Conservation (phyloP, 2,113 vertebrate genomes). For the Grammomys surdaster region DNA sequence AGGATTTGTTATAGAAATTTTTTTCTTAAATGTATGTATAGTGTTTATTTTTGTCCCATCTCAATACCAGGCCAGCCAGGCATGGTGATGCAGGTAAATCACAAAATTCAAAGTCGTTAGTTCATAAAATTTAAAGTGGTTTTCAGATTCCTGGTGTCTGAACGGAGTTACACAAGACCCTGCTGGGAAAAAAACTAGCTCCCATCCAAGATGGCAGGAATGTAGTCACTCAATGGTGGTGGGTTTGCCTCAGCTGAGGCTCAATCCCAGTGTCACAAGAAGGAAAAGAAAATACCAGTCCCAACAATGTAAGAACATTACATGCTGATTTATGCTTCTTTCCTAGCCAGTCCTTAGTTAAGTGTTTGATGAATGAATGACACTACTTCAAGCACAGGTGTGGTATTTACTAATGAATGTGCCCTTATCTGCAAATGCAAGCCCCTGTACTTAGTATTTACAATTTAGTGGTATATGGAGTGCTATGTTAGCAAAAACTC, state of each 20-base stretch:
- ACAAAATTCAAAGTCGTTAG: not conserved
- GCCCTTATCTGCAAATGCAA: not conserved
- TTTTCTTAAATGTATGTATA: not conserved
- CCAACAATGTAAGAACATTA: not conserved
- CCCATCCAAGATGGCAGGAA: not conserved
- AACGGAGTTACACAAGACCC: not conserved
- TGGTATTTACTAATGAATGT: not conserved
- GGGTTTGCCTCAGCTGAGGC: not conserved
- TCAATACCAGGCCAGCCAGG: not conserved
- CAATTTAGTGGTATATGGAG: not conserved
- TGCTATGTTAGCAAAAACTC: not conserved
- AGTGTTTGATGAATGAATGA: constrained; percentile 9
- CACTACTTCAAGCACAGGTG: not conserved
- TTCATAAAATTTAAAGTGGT: not conserved
- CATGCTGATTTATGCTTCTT: not conserved
- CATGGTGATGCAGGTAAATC: not conserved
- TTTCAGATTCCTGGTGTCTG: not conserved
- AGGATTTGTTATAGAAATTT: not conserved
- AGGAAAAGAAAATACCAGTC: not conserved
- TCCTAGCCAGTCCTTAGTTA: constrained; percentile 1
- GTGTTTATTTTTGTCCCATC: not conserved
- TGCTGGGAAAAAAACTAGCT: not conserved
- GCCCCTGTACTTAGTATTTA: not conserved
- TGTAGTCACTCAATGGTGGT: not conserved
- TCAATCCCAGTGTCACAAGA: not conserved